Evolutionary conservation across 2,888 invertebrate genomes (phyloP), one percentile per base, ranked within the genome.

Genomic region (Aricia artaxerxes): DNA sequence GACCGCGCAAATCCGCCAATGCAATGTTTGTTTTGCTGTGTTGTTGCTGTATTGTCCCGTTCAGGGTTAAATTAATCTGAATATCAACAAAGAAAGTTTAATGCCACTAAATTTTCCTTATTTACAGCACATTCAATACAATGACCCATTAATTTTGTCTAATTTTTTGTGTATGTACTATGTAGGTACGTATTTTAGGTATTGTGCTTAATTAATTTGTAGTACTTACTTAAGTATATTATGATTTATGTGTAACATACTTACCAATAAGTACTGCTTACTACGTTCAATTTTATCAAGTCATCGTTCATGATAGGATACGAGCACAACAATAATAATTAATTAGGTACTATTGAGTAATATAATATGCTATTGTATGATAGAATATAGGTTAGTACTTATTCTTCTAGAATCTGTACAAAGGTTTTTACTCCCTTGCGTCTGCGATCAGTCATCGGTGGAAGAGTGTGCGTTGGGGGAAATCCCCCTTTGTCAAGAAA

Each of bases 1-100:
- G 76, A 76, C 76, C 76, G 76, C 31, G 76, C 31, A 13, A 76
- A 57, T 76, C 35, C 76, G 24, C 11, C 6, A 53, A 6, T 57
- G 76, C 57, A 53, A 57, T 57, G 49, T 57, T 76, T 76, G 24
- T 76, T 76, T 53, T 53, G 35, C 31, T 24, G 31, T 31, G 49
- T 35, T 73, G 38, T n/a, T 38, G 35, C 31, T 76, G 31, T 7
- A 57, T 31, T 64, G 24, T 24, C n/a, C 9, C 64, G 24, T 7
- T 24, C 64, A 31, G 31, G 24, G 31, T 64, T 24, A 64, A 49
- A 49, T 9, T 7, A 64, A 57, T 57, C 61, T 61, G n/a, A 61
- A 61, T n/a, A 24, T 7, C 24, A 61, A n/a, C 24, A 61, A 61
- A 61, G 3, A 61, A 61, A 61, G 24, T 9, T 9, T 24, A 24